These are phyloP conservation scores for Stegastes partitus DNA, from an alignment of 2,113 vertebrate genomes.

Conservation along the genomic window DNA sequence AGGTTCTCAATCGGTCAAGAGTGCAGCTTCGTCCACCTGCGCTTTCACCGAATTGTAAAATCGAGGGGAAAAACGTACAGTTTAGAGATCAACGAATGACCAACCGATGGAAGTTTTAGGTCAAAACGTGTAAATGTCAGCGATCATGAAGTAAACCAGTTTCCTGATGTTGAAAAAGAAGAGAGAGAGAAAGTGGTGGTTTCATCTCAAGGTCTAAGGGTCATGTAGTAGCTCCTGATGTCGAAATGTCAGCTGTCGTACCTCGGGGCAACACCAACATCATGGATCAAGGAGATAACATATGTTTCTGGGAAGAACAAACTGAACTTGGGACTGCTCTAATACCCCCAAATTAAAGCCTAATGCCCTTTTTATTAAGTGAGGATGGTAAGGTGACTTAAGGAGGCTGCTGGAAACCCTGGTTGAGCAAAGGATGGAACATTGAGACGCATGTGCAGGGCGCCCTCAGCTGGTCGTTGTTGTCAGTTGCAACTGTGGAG, in stretches of 20 bases:
- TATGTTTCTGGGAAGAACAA: not conserved
- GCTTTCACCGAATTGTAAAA: no score
- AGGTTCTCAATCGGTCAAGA: not conserved
- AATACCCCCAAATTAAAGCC: constrained; percentile 1
- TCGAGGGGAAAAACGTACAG: not conserved
- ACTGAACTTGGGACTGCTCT: not conserved
- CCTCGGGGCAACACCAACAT: not conserved
- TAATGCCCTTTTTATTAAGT: constrained; percentile 6
- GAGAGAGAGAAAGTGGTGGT: not conserved
- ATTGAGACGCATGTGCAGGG: constrained; percentile 4
- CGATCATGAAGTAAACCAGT: not conserved
- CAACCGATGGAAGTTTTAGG: no score
- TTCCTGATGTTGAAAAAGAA: not conserved
- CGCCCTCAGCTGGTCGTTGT: constrained; percentile 55
- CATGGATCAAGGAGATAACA: not conserved
- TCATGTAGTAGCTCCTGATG: not conserved
- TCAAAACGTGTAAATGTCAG: not conserved
- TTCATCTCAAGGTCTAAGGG: not conserved
- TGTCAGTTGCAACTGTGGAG: not conserved
- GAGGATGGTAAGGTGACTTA: not conserved
- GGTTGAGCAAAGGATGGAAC: not conserved
- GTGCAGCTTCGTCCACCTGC: not conserved
- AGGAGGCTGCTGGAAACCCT: constrained; percentile 9
- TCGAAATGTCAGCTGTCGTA: constrained; percentile 25
- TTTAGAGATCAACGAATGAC: no score